phyloP scores from a whole-genome alignment of 2,113 vertebrate species.

The Triplophysa siluroides region DNA sequence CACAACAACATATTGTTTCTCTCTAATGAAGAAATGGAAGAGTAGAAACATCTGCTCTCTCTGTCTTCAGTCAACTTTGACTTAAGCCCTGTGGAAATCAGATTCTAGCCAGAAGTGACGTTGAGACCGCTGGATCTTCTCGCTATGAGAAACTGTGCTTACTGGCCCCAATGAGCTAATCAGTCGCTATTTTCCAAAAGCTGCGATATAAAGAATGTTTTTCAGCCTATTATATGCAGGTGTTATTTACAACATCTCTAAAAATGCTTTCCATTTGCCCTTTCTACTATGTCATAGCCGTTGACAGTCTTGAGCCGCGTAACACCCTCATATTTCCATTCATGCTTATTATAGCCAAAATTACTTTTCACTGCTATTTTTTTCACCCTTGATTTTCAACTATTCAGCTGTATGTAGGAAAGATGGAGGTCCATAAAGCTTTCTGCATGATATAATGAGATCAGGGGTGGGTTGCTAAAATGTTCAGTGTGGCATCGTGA shows the following conservation, averaged over 20 bases:
- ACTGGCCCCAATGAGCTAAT: constrained; percentile 21
- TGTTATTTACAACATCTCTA: constrained; percentile 13
- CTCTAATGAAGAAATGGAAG: constrained; percentile 2
- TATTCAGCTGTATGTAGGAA: not conserved
- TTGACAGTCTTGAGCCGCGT: not conserved
- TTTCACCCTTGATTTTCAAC: not conserved
- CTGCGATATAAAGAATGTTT: not conserved
- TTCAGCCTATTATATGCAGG: not conserved
- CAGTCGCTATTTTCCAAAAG: constrained; percentile 15
- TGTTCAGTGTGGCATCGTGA: constrained; percentile 37
- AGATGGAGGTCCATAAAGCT: no score
- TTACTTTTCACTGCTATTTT: not conserved
- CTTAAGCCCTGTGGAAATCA: constrained; percentile 1
- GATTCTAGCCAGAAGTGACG: constrained; percentile 7
- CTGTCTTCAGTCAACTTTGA: not conserved
- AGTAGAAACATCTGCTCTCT: constrained; percentile 19
- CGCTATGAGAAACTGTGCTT: not conserved
- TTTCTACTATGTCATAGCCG: constrained; percentile 18
- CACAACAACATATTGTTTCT: not conserved
- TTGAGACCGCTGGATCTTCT: constrained; percentile 8
- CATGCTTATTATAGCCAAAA: not conserved
- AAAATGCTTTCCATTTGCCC: constrained; percentile 10
- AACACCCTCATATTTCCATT: not conserved
- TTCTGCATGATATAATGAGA: no score
- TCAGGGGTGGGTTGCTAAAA: not conserved